Evolutionary conservation across 2,113 vertebrate genomes (phyloP).

Genomic region (Sturnus vulgaris): DNA sequence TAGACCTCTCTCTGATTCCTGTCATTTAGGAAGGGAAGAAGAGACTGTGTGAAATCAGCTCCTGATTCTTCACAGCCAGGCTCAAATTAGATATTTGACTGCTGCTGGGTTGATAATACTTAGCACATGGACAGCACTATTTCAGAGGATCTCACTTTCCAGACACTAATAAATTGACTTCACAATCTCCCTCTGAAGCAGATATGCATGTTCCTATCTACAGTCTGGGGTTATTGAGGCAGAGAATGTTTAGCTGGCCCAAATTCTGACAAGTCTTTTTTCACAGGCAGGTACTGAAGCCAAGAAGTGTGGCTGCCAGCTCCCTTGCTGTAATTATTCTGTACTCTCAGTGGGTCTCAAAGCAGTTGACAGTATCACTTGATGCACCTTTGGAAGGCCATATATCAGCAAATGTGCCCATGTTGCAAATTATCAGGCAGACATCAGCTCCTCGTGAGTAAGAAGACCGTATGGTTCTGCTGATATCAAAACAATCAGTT

Average conservation of each 20-base stretch:
- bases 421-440: conserved; percentile 15
- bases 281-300: background rate
- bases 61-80: background rate
- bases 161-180: background rate
- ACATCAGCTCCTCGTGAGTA: background rate
- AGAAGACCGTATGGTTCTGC: background rate
- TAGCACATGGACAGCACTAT: background rate
- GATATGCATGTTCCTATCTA: background rate
- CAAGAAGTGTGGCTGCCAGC: background rate
- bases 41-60: background rate
- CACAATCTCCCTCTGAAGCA: background rate
- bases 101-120: background rate
- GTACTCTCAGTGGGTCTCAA: background rate
- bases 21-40: background rate
- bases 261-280: background rate
- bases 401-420: background rate
- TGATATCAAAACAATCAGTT: conserved; percentile 3
- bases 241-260: background rate
- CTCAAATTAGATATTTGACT: background rate
- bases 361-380: background rate
- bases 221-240: background rate
- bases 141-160: background rate
- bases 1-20: background rate
- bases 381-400: background rate
- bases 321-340: background rate